A percentile compares a stretch with the other conserved stretches of the same genome.
Conservation (phyloP, 2,797 vertebrate species). For the Manis crassicaudata region DNA sequence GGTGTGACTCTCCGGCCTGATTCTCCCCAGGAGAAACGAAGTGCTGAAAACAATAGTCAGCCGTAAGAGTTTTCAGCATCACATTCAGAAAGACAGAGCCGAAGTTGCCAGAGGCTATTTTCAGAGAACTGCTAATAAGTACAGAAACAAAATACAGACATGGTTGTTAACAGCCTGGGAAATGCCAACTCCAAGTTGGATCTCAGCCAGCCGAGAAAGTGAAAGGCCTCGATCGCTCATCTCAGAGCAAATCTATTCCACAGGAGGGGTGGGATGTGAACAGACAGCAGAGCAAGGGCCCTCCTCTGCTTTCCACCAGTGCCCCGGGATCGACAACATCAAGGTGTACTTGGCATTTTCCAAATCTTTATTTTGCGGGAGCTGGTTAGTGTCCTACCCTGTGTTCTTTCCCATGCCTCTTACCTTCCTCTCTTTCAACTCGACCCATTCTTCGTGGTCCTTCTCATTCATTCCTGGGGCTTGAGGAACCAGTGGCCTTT, state of each 20-base stretch:
- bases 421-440: neutral
- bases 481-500: neutral
- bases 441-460: neutral
- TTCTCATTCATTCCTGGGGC: neutral
- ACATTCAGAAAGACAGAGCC: slow-evolving; percentile 48
- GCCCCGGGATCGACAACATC: fast-evolving
- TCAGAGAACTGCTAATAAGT: slow-evolving; percentile 73
- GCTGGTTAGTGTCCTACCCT: neutral
- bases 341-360: neutral
- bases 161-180: slow-evolving; percentile 67
- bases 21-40: slow-evolving; percentile 3
- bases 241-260: neutral
- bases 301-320: fast-evolving
- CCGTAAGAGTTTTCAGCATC: slow-evolving; percentile 38
- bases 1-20: neutral
- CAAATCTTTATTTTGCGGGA: fast-evolving
- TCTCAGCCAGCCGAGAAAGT: slow-evolving; percentile 34
- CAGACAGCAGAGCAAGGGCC: neutral
- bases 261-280: neutral
- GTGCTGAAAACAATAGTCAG: slow-evolving; percentile 53
- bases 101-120: slow-evolving; percentile 73
- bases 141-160: slow-evolving; percentile 70
- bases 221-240: slow-evolving; percentile 55
- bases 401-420: neutral
- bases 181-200: slow-evolving; percentile 63